Percentiles rank a stretch among this genome's conserved stretches.
These are phyloP conservation scores for Andrena fulva DNA, from an alignment of 2,888 invertebrate species.

Conservation along the genomic window DNA sequence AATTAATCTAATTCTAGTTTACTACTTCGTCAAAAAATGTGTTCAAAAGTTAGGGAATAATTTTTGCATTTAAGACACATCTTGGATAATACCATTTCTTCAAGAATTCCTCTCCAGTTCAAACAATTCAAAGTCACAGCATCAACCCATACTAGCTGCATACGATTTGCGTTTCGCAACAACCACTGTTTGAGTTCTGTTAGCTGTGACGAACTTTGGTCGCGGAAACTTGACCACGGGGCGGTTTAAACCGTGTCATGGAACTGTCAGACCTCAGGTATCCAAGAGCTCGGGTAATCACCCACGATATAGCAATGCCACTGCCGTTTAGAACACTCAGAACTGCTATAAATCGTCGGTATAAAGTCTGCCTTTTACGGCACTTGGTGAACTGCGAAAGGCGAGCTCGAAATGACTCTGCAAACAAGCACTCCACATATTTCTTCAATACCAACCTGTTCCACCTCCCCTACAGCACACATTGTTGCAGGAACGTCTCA, in stretches of 20 bases:
- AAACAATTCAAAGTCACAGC: too few relatives aligned
- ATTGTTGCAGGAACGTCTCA: too few relatives aligned
- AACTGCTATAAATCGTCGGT: constrained; percentile 41
- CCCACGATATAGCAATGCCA: constrained; percentile 39
- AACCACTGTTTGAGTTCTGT: constrained; percentile 6
- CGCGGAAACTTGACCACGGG: constrained; percentile 19
- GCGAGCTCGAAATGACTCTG: constrained; percentile 39
- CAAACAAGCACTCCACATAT: constrained; percentile 24
- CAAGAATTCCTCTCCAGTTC: not conserved
- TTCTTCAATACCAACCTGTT: constrained; percentile 12
- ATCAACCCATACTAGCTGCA: not conserved
- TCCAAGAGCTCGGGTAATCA: constrained; percentile 31
- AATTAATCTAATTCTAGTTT: not conserved
- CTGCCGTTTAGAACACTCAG: constrained; percentile 45
- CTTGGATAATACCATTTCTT: not conserved
- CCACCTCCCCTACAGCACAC: too few relatives aligned
- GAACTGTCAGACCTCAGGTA: constrained; percentile 22
- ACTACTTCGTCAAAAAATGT: not conserved
- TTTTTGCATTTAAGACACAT: not conserved
- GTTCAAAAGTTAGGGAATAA: not conserved
- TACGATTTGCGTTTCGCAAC: not conserved
- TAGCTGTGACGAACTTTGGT: constrained; percentile 30
- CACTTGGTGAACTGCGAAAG: constrained; percentile 34
- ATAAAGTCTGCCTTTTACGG: constrained; percentile 44
- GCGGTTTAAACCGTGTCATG: not conserved